Evolutionary conservation across 2,888 invertebrate species (phyloP).

Genomic region (Hemistola chrysoprasaria): DNA sequence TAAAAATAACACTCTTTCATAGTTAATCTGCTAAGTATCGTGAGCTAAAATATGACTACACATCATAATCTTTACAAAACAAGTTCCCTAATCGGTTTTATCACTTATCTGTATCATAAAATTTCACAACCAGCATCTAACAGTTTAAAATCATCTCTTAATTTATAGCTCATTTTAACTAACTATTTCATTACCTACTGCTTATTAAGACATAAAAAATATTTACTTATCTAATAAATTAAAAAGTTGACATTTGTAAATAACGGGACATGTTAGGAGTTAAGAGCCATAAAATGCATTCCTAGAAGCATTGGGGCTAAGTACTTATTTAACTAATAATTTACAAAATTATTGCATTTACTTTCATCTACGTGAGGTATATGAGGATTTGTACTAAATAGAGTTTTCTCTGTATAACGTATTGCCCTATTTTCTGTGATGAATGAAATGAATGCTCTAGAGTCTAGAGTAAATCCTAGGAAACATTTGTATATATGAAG

Average conservation of each 20-base stretch:
- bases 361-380: too few relatives aligned
- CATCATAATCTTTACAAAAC: not conserved
- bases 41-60: too few relatives aligned
- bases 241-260: conserved; percentile 19
- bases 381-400: too few relatives aligned
- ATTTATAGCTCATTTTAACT: conserved; percentile 26
- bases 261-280: conserved; percentile 16
- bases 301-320: conserved; percentile 11
- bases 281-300: conserved; percentile 22
- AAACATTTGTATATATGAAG: too few relatives aligned
- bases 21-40: too few relatives aligned
- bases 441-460: too few relatives aligned
- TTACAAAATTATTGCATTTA: too few relatives aligned
- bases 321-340: conserved; percentile 5
- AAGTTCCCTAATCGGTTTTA: conserved; percentile 2
- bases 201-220: conserved; percentile 30
- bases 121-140: conserved; percentile 18
- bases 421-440: too few relatives aligned
- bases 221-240: conserved; percentile 30
- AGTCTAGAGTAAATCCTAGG: too few relatives aligned
- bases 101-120: conserved; percentile 16
- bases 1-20: too few relatives aligned
- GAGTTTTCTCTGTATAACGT: too few relatives aligned
- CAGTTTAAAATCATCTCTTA: conserved; percentile 22
- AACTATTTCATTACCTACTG: conserved; percentile 18